Evolutionary conservation across 2,888 invertebrate species (phyloP).

Genomic region (Drosophila ochracea): DNA sequence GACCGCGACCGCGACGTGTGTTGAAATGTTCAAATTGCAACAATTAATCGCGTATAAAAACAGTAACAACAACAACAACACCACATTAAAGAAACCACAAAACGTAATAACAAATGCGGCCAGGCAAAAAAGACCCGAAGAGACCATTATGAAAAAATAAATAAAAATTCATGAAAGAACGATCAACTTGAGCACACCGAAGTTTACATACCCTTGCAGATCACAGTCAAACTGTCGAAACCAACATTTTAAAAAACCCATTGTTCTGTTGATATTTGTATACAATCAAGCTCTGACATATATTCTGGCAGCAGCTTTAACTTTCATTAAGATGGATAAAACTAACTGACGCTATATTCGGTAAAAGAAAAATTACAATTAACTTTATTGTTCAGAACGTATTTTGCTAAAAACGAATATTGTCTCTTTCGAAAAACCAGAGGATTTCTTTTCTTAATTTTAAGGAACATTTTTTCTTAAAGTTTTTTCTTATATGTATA

Average conservation of each 20-base stretch:
- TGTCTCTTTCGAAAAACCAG: background rate
- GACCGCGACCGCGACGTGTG: conserved; percentile 45
- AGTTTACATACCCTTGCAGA: background rate
- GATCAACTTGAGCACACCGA: background rate
- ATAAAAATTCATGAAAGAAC: background rate
- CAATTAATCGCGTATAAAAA: conserved; percentile 61
- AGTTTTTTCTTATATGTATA: background rate
- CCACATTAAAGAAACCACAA: conserved; percentile 53
- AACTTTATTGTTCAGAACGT: background rate
- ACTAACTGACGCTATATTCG: background rate
- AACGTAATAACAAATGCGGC: conserved; percentile 70
- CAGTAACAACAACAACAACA: conserved; percentile 33
- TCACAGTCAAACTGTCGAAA: background rate
- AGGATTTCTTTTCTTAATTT: background rate
- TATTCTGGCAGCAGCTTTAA: no score
- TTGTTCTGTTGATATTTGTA: background rate
- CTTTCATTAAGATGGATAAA: background rate
- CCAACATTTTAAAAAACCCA: background rate
- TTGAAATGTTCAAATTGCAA: conserved; percentile 75
- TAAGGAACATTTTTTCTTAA: background rate
- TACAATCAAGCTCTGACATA: no score
- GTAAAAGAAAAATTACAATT: background rate
- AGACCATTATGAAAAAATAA: conserved; percentile 11
- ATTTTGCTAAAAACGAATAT: background rate
- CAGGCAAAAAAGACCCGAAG: conserved; percentile 53